Conservation (phyloP, 2,113 vertebrate species). For the Chroicocephalus ridibundus region DNA sequence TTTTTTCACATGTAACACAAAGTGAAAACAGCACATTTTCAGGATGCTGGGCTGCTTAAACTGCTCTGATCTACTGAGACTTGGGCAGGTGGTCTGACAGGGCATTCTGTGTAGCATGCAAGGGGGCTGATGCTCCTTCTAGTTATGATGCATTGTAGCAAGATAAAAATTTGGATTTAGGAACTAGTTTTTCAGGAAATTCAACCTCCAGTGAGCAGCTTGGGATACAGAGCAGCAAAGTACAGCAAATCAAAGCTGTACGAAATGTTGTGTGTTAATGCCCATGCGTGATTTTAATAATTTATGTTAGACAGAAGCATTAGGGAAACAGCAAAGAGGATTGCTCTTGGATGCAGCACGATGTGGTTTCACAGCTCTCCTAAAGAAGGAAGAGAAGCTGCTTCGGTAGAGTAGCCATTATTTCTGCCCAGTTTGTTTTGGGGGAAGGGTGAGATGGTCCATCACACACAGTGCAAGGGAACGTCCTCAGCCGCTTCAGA, state of each 20-base stretch:
- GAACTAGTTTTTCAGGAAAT: background rate
- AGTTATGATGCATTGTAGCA: background rate
- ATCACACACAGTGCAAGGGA: background rate
- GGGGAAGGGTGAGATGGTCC: background rate
- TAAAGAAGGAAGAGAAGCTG: background rate
- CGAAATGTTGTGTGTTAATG: background rate
- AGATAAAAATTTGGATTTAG: background rate
- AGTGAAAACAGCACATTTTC: background rate
- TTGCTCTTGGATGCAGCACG: background rate
- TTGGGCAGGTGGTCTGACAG: background rate
- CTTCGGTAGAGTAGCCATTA: background rate
- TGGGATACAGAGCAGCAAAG: background rate
- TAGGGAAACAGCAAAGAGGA: background rate
- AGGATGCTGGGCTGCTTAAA: background rate
- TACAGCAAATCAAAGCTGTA: background rate
- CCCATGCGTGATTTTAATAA: background rate
- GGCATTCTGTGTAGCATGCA: fast-evolving
- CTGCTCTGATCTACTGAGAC: background rate
- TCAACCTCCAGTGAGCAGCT: background rate
- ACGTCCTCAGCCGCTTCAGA: background rate
- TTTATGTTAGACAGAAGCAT: background rate
- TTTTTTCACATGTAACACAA: background rate
- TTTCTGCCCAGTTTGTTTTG: background rate
- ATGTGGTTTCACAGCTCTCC: background rate
- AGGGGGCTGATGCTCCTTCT: background rate